Conservation (phyloP, 2,797 vertebrate species). For the Naso thynnoides region DNA sequence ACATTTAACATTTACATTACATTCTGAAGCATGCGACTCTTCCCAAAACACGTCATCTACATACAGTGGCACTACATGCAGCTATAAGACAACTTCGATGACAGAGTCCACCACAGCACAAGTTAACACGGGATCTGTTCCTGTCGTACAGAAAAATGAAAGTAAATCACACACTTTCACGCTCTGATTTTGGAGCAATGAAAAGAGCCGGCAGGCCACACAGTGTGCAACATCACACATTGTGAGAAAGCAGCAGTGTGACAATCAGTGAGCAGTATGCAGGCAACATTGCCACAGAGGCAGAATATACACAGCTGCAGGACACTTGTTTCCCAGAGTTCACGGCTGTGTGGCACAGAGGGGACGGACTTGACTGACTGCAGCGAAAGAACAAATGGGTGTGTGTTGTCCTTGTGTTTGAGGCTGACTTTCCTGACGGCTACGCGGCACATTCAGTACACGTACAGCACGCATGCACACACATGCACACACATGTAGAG, state of each 20-base stretch:
- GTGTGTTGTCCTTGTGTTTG: conserved; percentile 72
- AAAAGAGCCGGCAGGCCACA: conserved; percentile 30
- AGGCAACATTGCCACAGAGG: conserved; percentile 41
- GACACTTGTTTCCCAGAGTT: conserved; percentile 65
- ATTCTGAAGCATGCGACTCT: background rate
- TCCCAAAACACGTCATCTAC: conserved; percentile 1
- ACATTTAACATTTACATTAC: too few relatives aligned
- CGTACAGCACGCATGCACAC: conserved; percentile 27
- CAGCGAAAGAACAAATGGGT: conserved; percentile 65
- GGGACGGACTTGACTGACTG: conserved; percentile 36
- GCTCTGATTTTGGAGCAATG: conserved; percentile 31
- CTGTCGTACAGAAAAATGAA: background rate
- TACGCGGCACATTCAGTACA: conserved; percentile 37
- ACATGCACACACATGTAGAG: conserved; percentile 9
- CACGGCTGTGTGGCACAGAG: conserved; percentile 10
- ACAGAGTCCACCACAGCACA: conserved; percentile 19
- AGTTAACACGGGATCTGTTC: conserved; percentile 20
- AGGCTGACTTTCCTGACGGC: conserved; percentile 76
- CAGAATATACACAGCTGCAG: conserved; percentile 52
- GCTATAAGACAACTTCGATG: too few relatives aligned
- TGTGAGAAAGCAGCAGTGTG: conserved; percentile 43
- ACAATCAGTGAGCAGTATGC: conserved; percentile 47
- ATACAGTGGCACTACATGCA: too few relatives aligned
- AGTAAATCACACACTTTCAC: conserved; percentile 32
- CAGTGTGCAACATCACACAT: conserved; percentile 13